Conservation (phyloP, 2,797 vertebrate species). For the Myripristis jacobus region DNA sequence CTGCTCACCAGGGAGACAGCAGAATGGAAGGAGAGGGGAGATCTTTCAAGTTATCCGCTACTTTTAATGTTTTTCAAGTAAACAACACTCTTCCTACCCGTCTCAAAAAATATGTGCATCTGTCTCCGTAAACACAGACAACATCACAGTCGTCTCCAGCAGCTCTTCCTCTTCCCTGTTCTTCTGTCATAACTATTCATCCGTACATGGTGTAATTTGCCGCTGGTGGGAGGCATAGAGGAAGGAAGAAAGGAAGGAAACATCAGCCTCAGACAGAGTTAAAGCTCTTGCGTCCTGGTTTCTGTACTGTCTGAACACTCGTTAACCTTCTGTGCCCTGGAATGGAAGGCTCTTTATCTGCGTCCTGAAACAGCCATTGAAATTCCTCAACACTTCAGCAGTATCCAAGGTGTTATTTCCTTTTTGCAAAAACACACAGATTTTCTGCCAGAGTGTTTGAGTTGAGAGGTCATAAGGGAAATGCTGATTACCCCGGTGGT, state of each 20-base stretch:
- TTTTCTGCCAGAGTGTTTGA: constrained; percentile 57
- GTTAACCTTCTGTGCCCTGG: constrained; percentile 74
- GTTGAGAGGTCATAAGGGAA: constrained; percentile 45
- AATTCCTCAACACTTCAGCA: constrained; percentile 15
- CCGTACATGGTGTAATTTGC: constrained; percentile 68
- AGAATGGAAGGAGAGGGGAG: constrained; percentile 50
- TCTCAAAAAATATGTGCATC: constrained; percentile 43
- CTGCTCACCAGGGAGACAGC: constrained; percentile 54
- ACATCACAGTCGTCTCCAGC: constrained; percentile 28
- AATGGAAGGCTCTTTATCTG: constrained; percentile 63
- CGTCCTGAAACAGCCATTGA: constrained; percentile 38
- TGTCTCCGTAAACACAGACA: constrained; percentile 52
- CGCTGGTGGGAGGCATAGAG: constrained; percentile 32
- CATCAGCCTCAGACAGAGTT: constrained; percentile 56
- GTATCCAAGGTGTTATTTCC: constrained; percentile 66
- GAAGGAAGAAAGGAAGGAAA: constrained; percentile 81
- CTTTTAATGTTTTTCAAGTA: constrained; percentile 33
- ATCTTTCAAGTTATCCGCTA: constrained; percentile 33
- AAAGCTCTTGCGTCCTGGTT: constrained; percentile 65
- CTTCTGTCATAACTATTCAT: constrained; percentile 50
- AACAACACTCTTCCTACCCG: constrained; percentile 25
- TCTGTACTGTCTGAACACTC: constrained; percentile 75
- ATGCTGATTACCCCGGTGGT: constrained; percentile 69
- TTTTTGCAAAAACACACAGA: constrained; percentile 67
- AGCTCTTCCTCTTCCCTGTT: constrained; percentile 62